These are phyloP conservation scores for Hippocampus guttulatus DNA, from an alignment of 2,113 vertebrate genomes.

Conservation along the genomic window DNA sequence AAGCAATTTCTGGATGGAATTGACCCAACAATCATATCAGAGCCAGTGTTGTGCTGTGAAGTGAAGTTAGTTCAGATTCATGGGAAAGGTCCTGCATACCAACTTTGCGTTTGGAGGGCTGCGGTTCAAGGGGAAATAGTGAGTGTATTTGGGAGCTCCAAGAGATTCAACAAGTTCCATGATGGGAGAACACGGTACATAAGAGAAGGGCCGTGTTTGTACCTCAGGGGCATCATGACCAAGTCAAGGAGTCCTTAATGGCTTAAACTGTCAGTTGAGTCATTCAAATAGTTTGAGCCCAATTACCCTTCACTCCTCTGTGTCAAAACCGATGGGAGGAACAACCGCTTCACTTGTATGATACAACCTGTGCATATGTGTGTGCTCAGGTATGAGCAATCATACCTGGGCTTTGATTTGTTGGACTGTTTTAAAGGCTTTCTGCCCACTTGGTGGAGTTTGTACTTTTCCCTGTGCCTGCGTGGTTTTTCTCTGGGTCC, in stretches of 20 bases:
- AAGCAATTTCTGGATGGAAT: no score
- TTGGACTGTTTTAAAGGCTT: no score
- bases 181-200: neutral
- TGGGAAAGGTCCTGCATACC: no score
- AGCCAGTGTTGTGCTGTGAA: no score
- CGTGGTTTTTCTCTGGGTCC: no score
- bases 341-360: neutral
- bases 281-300: conserved; percentile 20
- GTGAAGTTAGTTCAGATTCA: no score
- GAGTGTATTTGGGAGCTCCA: neutral
- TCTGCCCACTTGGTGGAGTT: no score
- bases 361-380: neutral
- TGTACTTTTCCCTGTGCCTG: no score
- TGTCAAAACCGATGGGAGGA: neutral
- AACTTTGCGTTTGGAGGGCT: no score
- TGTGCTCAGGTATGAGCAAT: neutral
- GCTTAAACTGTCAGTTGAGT: conserved; percentile 32
- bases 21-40: no score
- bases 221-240: conserved; percentile 24
- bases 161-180: neutral
- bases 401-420: neutral
- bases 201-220: neutral
- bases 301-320: neutral
- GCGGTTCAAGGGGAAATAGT: no score
- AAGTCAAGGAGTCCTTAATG: conserved; percentile 42